phyloP scores from a whole-genome alignment of 2,113 vertebrate species.

The Heterocephalus glaber region DNA sequence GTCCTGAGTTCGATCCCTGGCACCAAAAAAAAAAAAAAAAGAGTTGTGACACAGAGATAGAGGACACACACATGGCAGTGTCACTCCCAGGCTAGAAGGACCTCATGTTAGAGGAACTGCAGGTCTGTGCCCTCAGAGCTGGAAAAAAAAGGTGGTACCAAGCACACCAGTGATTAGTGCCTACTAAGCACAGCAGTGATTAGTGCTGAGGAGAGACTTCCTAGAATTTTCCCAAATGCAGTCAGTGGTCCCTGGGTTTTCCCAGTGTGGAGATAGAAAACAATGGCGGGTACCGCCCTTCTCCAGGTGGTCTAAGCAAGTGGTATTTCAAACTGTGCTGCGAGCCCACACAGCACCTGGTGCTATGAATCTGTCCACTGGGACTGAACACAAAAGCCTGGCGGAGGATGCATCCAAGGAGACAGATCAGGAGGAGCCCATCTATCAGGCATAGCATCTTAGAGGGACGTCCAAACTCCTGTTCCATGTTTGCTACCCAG shows the following conservation, averaged over 20 bases:
- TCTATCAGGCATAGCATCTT: background rate
- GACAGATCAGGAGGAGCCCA: background rate
- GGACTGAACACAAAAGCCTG: conserved; percentile 61
- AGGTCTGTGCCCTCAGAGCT: background rate
- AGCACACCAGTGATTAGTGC: background rate
- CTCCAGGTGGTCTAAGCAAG: conserved; percentile 79
- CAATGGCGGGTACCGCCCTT: conserved; percentile 18
- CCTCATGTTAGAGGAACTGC: background rate
- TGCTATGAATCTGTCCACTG: conserved; percentile 73
- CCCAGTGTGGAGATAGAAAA: background rate
- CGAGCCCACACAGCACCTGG: conserved; percentile 83
- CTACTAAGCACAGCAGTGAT: background rate
- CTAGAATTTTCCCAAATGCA: background rate
- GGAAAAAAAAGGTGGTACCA: background rate
- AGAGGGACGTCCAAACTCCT: background rate
- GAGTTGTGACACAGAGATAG: background rate
- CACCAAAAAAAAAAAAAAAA: no score
- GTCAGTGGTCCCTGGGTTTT: background rate
- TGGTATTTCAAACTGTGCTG: conserved; percentile 75
- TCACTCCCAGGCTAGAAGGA: background rate
- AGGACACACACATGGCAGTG: background rate
- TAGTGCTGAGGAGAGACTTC: background rate
- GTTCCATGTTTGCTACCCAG: background rate
- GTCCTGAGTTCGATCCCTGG: no score
- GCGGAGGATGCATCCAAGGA: background rate